phyloP scores from a whole-genome alignment of 1,140 invertebrate genomes.

The Odontomachus brunneus region DNA sequence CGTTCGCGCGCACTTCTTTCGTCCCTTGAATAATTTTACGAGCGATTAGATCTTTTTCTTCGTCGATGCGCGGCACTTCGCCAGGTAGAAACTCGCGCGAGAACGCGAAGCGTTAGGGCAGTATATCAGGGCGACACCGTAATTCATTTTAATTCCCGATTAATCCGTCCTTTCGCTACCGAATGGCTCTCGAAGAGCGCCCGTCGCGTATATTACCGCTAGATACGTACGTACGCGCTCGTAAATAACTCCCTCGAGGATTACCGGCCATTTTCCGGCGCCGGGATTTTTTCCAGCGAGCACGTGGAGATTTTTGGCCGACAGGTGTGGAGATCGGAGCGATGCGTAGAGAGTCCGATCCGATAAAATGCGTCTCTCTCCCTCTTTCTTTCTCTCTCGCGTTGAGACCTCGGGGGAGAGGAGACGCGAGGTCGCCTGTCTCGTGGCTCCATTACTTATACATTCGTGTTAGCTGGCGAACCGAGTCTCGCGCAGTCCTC shows the following conservation, averaged over 20 bases:
- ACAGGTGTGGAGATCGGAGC: slow-evolving; percentile 57
- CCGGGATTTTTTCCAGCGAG: background rate
- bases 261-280: slow-evolving; percentile 1
- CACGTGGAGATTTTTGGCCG: slow-evolving; percentile 41
- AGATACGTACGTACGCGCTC: too few relatives aligned
- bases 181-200: slow-evolving; percentile 29
- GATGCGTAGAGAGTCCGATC: slow-evolving; percentile 9
- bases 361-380: slow-evolving; percentile 38
- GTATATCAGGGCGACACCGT: slow-evolving; percentile 4
- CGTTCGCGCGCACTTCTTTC: too few relatives aligned
- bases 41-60: too few relatives aligned
- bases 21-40: too few relatives aligned
- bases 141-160: slow-evolving; percentile 58
- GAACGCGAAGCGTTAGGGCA: too few relatives aligned
- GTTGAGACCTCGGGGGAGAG: background rate
- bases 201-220: background rate
- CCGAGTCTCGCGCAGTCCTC: slow-evolving; percentile 39
- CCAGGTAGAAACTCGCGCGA: too few relatives aligned
- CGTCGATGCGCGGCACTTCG: too few relatives aligned
- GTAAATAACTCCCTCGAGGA: slow-evolving; percentile 23
- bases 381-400: too few relatives aligned
- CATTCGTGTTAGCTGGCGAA: slow-evolving; percentile 71
- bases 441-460: slow-evolving; percentile 76
- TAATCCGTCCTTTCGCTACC: slow-evolving; percentile 43
- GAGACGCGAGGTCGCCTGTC: slow-evolving; percentile 58